Evolutionary conservation across 2,113 vertebrate species (phyloP).

Genomic region (Dicrurus megarhynchus): DNA sequence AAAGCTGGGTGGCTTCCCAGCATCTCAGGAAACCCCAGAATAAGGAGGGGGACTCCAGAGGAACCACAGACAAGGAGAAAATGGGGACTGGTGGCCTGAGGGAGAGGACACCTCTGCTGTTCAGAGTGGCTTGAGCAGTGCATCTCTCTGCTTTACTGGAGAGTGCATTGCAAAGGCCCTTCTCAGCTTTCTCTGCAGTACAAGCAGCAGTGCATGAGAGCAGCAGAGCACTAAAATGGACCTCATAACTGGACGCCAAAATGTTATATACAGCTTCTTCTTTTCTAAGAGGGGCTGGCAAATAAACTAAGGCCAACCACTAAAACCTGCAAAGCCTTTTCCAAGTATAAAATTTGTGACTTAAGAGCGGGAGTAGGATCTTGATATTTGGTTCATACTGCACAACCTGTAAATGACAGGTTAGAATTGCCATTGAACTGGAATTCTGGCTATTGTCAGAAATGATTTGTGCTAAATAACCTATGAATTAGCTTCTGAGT

Average conservation of each 20-base stretch:
- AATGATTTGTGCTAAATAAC: neutral
- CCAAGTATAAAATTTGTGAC: neutral
- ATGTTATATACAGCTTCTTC: neutral
- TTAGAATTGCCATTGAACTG: neutral
- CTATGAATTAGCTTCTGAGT: neutral
- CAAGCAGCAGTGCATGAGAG: neutral
- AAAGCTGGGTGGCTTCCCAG: neutral
- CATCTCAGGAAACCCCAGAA: fast-evolving
- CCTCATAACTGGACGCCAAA: neutral
- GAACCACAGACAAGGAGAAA: neutral
- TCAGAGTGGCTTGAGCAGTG: neutral
- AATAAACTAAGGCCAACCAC: neutral
- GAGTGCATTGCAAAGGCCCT: neutral
- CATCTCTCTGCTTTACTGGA: neutral
- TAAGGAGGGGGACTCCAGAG: neutral
- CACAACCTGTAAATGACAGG: neutral
- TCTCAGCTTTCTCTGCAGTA: neutral
- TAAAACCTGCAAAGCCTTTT: neutral
- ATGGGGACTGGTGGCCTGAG: neutral
- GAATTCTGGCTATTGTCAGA: neutral
- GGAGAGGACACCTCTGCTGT: neutral
- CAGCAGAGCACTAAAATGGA: neutral
- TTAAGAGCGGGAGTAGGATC: neutral
- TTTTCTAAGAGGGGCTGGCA: neutral
- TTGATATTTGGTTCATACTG: neutral